Evolutionary conservation across 2,888 invertebrate genomes (phyloP).

Genomic region (Hemicrepidius hirtus): DNA sequence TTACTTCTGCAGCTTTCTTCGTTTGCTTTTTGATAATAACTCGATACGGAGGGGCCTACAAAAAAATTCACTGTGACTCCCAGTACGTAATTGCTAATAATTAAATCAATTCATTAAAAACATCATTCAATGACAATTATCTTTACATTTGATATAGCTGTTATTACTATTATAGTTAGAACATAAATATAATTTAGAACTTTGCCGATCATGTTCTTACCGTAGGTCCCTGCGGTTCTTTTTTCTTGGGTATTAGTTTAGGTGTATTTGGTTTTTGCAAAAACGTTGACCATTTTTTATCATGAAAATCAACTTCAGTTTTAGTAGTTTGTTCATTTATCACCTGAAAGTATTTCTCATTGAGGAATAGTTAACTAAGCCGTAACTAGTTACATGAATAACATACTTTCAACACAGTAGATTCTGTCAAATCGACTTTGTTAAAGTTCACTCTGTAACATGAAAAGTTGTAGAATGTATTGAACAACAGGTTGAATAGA

Average conservation of each 20-base stretch:
- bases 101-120: too few species aligned
- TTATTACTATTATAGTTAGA: too few species aligned
- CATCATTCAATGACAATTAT: too few species aligned
- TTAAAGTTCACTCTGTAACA: slow-evolving; percentile 45
- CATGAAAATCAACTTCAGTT: slow-evolving; percentile 74
- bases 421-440: slow-evolving; percentile 45
- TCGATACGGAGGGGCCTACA: slow-evolving; percentile 66
- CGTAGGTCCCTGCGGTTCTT: slow-evolving; percentile 61
- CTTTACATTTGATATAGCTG: too few species aligned
- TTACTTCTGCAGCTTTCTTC: slow-evolving; percentile 57
- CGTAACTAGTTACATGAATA: background rate
- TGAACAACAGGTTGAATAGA: background rate
- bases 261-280: slow-evolving; percentile 84
- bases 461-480: background rate
- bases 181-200: too few species aligned
- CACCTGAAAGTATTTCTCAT: slow-evolving; percentile 61
- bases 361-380: background rate
- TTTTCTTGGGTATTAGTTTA: slow-evolving; percentile 72
- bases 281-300: slow-evolving; percentile 83
- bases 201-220: too few species aligned
- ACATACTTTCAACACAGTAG: slow-evolving; percentile 42
- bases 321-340: slow-evolving; percentile 73
- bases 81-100: background rate
- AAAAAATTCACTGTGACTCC: slow-evolving; percentile 34
- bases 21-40: slow-evolving; percentile 68